Base-by-base conservation (phyloP, 2,888 invertebrate genomes). In the Lamellibrachia columna region DNA sequence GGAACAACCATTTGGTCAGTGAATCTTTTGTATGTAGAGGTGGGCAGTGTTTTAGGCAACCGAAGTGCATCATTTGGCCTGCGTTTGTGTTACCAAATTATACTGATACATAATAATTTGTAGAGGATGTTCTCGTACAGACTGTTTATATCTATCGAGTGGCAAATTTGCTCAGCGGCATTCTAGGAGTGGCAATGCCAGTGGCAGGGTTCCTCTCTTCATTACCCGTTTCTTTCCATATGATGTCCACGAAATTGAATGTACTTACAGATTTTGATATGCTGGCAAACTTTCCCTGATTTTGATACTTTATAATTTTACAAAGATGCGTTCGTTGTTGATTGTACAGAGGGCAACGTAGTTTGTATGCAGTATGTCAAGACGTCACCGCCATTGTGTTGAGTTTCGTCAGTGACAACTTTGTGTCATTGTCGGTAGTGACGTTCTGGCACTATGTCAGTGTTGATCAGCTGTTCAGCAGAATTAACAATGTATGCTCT, bases 231-330 rank as follows among this genome's bases (percentile, higher is more conserved):
- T 75, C 22, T 9, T 60, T 75, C 22, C 55, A 75, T 4, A 75
- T n/a, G n/a, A 15, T 75, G 75, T 75, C 75, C n/a, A n/a, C 15
- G 22, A n/a, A 58, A 15, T 15, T 58, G 58, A 75, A 75, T 75
- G 75, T 75, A 75, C 75, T 75, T 75, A 75, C 75, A 75, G 22
- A 22, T 75, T 75, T 75, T 75, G 75, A 75, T 75, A 75, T 75
- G 75, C 75, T 75, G 75, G 15, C 75, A 75, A 75, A 75, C 75
- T 75, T 22, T 75, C 75, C 40, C 75, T 75, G 75, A 75, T 75
- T 75, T 75, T 75, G 75, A 75, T 75, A 75, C 75, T 75, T 75
- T 75, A 75, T 75, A 75, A 75, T 75, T 75, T 75, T 75, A 75
- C 75, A 75, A 75, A 75, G 75, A 75, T 75, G 75, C 22, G 75